phyloP scores from a whole-genome alignment of 1,140 invertebrate species.

The Atta colombica region DNA sequence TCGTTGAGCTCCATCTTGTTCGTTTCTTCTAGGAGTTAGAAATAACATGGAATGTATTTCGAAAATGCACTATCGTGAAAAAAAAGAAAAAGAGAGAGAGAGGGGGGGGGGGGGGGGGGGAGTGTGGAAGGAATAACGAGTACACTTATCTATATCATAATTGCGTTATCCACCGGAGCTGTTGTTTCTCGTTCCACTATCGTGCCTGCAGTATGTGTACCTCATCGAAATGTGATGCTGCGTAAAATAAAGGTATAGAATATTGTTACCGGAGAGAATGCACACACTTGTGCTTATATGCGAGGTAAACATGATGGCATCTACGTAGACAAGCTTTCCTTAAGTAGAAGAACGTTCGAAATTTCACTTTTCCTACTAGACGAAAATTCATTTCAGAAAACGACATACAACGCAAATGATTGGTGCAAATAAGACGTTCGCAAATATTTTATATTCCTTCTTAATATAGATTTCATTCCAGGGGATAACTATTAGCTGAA shows the following conservation, averaged over 20 bases:
- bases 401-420: constrained; percentile 31
- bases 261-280: constrained; percentile 42
- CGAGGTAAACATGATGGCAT: constrained; percentile 38
- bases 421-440: neutral
- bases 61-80: constrained; percentile 4
- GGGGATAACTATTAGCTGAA: too few relatives aligned
- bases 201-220: constrained; percentile 39
- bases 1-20: constrained; percentile 23
- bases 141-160: constrained; percentile 45
- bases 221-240: constrained; percentile 61
- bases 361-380: constrained; percentile 31
- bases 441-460: neutral
- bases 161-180: constrained; percentile 52
- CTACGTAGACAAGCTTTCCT: constrained; percentile 40
- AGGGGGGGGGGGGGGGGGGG: neutral
- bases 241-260: constrained; percentile 56
- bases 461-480: neutral
- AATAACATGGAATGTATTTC: constrained; percentile 55
- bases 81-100: neutral
- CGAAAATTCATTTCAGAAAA: constrained; percentile 4
- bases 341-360: constrained; percentile 35
- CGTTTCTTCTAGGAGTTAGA: constrained; percentile 43
- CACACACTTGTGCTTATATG: constrained; percentile 27
- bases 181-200: constrained; percentile 56
- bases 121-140: constrained; percentile 37